Base-by-base conservation (phyloP, 2,797 vertebrate genomes). In the Cyprinodon diabolis region DNA sequence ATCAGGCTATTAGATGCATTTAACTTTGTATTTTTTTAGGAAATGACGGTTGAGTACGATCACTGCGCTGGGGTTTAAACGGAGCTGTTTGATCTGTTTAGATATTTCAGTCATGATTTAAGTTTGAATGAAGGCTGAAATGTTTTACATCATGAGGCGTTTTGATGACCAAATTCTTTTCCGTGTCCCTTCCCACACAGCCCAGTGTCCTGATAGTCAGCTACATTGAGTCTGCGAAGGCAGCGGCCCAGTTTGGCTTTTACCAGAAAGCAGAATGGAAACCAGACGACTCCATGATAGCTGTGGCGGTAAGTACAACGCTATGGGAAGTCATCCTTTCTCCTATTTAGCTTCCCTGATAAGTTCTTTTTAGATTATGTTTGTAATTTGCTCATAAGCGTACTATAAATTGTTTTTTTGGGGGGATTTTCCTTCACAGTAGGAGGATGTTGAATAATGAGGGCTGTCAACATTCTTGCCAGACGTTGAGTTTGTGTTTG, bases 151-250 rank as follows among this genome's bases (percentile, higher is more conserved):
- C 52, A 15, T 47, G 13, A 47, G 4, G 19, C 48, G 37, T 11
- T 30, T 6, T 2, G 21, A 71, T 83, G 51, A 68, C 45, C 15
- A 74, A 85, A 76, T 83, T 86, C 63, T 83, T 77, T 67, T 37
- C 66, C 63, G 5, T 74, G 6, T 88, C 67, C 66, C 6, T 70
- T 67, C 79, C 82, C 79, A 84, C 81, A 60, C 91, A 99, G 97
- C 98, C 97, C 87, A 97, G 96, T 86, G 97, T 99, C 82, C 95
- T 99, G 94, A 96, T 99, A 0, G 95, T 98, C 90, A 98, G 96
- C 92, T 98, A 99, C 86, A 98, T 97, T 70, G 98, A 98, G 91
- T 94, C 96, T 52, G 90, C 93, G 72, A 98, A 98, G 89, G 96
- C 97, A 56, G 94, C 96, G 13, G 90, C 94, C 80, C 97, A 97